Conservation (phyloP, 1,140 invertebrate species). For the Tetramorium parvispinum region DNA sequence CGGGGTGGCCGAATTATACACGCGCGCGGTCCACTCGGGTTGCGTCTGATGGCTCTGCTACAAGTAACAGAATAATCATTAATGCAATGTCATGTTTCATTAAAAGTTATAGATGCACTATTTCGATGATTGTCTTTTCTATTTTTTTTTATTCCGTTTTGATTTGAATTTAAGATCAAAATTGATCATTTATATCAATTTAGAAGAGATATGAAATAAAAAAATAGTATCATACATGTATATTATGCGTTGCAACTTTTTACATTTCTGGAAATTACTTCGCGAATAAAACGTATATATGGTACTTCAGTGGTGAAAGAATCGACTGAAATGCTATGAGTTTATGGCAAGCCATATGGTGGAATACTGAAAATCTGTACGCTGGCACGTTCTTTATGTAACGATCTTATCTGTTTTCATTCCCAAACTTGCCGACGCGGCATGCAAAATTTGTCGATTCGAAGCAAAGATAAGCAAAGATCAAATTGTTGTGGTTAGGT, state of each 20-base stretch:
- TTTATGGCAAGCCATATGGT: constrained; percentile 37
- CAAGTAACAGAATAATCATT: neutral
- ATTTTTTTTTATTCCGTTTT: neutral
- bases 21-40: neutral
- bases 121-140: neutral
- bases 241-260: neutral
- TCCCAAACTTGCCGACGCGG: neutral
- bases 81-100: neutral
- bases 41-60: neutral
- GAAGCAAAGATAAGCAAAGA: neutral
- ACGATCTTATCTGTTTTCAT: constrained; percentile 46
- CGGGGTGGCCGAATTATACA: constrained; percentile 18
- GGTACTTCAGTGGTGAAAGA: neutral
- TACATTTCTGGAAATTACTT: neutral
- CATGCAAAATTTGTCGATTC: constrained; percentile 18
- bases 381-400: neutral
- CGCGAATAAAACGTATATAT: neutral
- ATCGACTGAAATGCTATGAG: constrained; percentile 24
- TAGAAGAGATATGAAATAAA: neutral
- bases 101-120: neutral
- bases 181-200: neutral
- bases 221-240: neutral
- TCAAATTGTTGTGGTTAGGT: neutral
- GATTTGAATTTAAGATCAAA: neutral
- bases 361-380: constrained; percentile 30